phyloP scores from a whole-genome alignment of 1,140 invertebrate genomes.

The Ptiloglossa arizonensis region DNA sequence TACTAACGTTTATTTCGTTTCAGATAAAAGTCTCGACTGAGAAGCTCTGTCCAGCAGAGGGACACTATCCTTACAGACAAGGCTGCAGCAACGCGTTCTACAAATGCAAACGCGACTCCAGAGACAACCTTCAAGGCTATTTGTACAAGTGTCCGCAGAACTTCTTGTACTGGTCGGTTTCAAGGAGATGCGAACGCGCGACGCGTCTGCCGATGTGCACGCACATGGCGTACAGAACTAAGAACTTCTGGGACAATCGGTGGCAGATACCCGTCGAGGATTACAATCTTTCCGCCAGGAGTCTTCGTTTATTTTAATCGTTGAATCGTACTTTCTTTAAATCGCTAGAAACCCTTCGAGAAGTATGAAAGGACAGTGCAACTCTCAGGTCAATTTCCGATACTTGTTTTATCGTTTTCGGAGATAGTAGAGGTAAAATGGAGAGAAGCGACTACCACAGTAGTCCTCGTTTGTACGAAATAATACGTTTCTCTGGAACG shows the following conservation, averaged over 20 bases:
- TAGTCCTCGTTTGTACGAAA: too few relatives aligned
- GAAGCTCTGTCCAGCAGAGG: slow-evolving; percentile 86
- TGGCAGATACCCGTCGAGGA: slow-evolving; percentile 76
- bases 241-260: slow-evolving; percentile 68
- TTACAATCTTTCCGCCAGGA: slow-evolving; percentile 74
- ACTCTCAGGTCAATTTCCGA: slow-evolving; percentile 39
- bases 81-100: slow-evolving; percentile 88
- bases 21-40: slow-evolving; percentile 84
- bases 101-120: slow-evolving; percentile 85
- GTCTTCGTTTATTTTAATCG: slow-evolving; percentile 34
- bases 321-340: not conserved
- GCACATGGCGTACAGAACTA: slow-evolving; percentile 56
- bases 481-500: too few relatives aligned
- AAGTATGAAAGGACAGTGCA: slow-evolving; percentile 25
- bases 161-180: slow-evolving; percentile 89
- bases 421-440: not conserved
- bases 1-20: slow-evolving; percentile 71
- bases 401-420: not conserved
- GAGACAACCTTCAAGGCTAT: slow-evolving; percentile 85
- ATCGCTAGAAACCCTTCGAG: not conserved
- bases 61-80: slow-evolving; percentile 86
- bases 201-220: slow-evolving; percentile 84
- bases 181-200: slow-evolving; percentile 87
- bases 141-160: slow-evolving; percentile 89
- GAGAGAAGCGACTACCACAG: not conserved